Conservation (phyloP, 2,888 invertebrate species). For the Aethes cnicana region DNA sequence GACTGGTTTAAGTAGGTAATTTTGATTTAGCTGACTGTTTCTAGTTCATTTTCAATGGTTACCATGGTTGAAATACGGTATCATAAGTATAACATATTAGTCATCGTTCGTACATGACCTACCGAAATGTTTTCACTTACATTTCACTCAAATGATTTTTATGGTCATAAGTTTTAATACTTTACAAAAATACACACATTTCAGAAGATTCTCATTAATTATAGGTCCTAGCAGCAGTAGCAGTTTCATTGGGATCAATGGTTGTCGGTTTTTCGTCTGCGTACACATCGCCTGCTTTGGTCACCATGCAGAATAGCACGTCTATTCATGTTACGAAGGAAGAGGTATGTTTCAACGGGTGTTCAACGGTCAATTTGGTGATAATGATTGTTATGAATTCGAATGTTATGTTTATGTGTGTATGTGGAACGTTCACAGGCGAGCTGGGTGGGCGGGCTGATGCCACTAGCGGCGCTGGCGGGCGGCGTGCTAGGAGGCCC, state of each 20-base stretch:
- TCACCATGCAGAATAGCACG: conserved; percentile 86
- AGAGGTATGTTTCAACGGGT: conserved; percentile 82
- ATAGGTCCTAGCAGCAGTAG: conserved; percentile 91
- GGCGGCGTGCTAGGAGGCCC: conserved; percentile 93
- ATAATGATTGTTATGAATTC: neutral
- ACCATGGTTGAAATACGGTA: too few relatives aligned
- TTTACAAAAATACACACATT: too few relatives aligned
- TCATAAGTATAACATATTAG: too few relatives aligned
- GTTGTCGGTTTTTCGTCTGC: conserved; percentile 93
- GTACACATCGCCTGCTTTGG: conserved; percentile 94
- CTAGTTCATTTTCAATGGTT: too few relatives aligned
- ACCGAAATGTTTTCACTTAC: too few relatives aligned
- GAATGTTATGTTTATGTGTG: neutral
- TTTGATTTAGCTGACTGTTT: too few relatives aligned
- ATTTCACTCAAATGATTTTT: too few relatives aligned
- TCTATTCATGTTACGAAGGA: conserved; percentile 81
- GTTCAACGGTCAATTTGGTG: conserved; percentile 36
- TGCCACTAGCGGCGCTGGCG: conserved; percentile 93
- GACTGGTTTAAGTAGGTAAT: too few relatives aligned
- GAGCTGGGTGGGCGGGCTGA: conserved; percentile 93
- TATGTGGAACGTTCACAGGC: conserved; percentile 76
- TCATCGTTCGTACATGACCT: too few relatives aligned
- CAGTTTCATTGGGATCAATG: conserved; percentile 93
- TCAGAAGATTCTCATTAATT: too few relatives aligned
- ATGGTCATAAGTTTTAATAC: too few relatives aligned